A percentile compares a stretch with the other conserved stretches of the same genome.
Evolutionary conservation across 1,140 invertebrate species (phyloP).

Genomic region (Drosophila sulfurigaster): DNA sequence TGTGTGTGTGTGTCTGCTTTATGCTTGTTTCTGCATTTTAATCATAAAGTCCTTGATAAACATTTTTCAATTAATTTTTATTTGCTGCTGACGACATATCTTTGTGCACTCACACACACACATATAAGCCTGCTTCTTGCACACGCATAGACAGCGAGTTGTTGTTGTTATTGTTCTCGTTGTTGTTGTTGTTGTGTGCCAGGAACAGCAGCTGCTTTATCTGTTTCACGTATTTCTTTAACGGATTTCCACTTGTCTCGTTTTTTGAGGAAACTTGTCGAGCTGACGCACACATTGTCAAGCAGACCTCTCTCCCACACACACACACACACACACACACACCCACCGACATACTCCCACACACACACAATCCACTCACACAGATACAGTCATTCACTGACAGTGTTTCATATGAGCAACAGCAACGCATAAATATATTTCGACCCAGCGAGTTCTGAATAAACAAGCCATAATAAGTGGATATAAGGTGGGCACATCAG

Average conservation of each 20-base stretch:
- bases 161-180: neutral
- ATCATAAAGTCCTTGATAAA: conserved; percentile 79
- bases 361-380: conserved; percentile 32
- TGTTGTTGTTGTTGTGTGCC: conserved; percentile 34
- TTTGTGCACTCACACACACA: conserved; percentile 50
- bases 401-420: conserved; percentile 27
- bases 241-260: conserved; percentile 81
- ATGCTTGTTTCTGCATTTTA: conserved; percentile 46
- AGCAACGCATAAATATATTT: conserved; percentile 39
- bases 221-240: conserved; percentile 78
- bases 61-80: conserved; percentile 84
- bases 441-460: conserved; percentile 23
- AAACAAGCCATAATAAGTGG: conserved; percentile 23
- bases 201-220: conserved; percentile 65
- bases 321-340: conserved; percentile 26
- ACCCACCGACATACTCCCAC: conserved; percentile 4
- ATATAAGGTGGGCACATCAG: neutral
- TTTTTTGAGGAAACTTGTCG: conserved; percentile 77
- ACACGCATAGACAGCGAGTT: neutral
- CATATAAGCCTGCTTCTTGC: neutral
- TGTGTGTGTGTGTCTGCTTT: neutral
- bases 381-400: neutral
- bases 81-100: conserved; percentile 78
- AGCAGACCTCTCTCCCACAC: conserved; percentile 22
- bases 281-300: conserved; percentile 73